Evolutionary conservation across 1,140 invertebrate species (phyloP), one percentile per base, ranked within the genome.

Genomic region (Bombus vancouverensis): DNA sequence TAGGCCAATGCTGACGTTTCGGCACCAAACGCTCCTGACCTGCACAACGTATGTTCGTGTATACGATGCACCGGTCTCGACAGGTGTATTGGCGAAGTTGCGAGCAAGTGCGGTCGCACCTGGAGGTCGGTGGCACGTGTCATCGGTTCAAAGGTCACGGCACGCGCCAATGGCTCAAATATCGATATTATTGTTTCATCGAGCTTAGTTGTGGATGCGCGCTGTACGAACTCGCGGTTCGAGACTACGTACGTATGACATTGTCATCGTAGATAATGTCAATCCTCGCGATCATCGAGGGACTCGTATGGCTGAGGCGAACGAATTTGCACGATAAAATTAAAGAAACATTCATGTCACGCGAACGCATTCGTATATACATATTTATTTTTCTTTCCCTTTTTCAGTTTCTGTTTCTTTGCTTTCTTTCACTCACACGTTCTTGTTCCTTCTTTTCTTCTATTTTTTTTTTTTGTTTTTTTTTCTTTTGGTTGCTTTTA

Each of bases 91-190:
- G 9, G 47, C 37, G 62, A 34, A 62, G 70, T 66, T 28, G 77
- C 57, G 68, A 34, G 28, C 70, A 42, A 81, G 83, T 81, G 71
- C 59, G 13, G 34, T 13, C 32, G 78, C 70, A 85, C 83, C 70
- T 74, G 70, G 44, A 62, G 59, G 78, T 74, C 65, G 42, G 28
- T 47, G 79, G 74, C 88, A 83, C 87, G 76, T 86, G 88, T 28
- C 79, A 59, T 42, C 15, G 75, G 72, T 83, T 83, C 79, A 89
- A 83, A 89, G 88, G 84, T 89, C 88, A 81, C 59, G 76, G 70
- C 76, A 89, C 84, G 75, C 77, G 84, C 81, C 85, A 53, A 70
- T 28, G 32, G 22, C 68, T 81, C 71, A 34, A 15, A 42, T 70
- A 62, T 86, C 79, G 83, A 86, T 85, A 71, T 77, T 83, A 73